Evolutionary conservation across 1,140 invertebrate species (phyloP).

Genomic region (Dicyema japonicum): DNA sequence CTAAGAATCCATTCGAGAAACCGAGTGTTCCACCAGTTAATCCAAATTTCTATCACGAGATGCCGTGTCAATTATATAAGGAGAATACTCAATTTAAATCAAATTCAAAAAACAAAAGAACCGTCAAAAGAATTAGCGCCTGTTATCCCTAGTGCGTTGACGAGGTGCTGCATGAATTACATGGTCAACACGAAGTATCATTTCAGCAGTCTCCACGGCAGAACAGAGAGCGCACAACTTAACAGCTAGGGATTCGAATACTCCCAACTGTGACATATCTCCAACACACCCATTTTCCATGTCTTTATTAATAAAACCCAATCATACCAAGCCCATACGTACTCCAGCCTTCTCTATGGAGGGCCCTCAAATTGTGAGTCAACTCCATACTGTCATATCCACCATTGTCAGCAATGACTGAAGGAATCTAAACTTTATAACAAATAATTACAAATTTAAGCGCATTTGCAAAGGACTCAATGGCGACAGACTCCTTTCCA

Average conservation of each 20-base stretch:
- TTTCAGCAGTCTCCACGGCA: constrained; percentile 80
- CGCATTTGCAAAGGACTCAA: constrained; percentile 71
- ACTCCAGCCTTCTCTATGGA: constrained; percentile 39
- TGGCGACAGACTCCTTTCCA: constrained; percentile 80
- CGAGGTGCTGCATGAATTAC: constrained; percentile 76
- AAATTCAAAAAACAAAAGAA: too few species aligned
- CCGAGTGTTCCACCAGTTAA: too few species aligned
- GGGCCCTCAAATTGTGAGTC: constrained; percentile 50
- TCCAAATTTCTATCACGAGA: too few species aligned
- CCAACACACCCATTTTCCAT: constrained; percentile 49
- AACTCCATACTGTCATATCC: constrained; percentile 85
- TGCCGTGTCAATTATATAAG: too few species aligned
- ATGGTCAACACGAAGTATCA: constrained; percentile 86
- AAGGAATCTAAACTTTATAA: constrained; percentile 34
- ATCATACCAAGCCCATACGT: constrained; percentile 45
- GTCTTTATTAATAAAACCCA: constrained; percentile 22
- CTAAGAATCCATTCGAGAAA: too few species aligned
- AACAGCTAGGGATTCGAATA: constrained; percentile 78
- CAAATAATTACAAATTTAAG: constrained; percentile 21
- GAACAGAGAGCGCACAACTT: constrained; percentile 72
- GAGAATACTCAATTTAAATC: too few species aligned
- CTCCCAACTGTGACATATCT: constrained; percentile 53
- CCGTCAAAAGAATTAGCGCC: too few species aligned
- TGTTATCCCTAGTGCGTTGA: constrained; percentile 41
- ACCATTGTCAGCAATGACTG: constrained; percentile 81